phyloP scores from a whole-genome alignment of 1,140 invertebrate species.

The Copidosoma floridanum region DNA sequence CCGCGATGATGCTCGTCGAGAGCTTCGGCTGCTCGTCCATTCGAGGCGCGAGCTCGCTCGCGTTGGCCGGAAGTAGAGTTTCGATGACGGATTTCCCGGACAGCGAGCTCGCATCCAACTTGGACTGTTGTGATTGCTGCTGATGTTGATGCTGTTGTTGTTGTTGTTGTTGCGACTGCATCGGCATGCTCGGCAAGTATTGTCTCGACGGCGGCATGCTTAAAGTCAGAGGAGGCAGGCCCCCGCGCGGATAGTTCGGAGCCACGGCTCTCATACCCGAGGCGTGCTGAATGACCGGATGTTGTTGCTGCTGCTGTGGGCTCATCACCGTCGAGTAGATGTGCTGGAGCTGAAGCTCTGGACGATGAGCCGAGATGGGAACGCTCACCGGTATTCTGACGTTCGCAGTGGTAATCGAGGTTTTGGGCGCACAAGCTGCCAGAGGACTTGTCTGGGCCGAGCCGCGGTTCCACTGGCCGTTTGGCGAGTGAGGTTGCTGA shows the following conservation, averaged over 20 bases:
- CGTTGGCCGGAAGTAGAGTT: slow-evolving; percentile 46
- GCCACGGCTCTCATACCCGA: slow-evolving; percentile 49
- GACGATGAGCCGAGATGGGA: slow-evolving; percentile 42
- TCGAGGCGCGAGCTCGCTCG: slow-evolving; percentile 38
- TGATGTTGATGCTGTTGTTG: slow-evolving; percentile 32
- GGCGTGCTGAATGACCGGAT: slow-evolving; percentile 54
- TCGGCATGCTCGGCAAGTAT: slow-evolving; percentile 48
- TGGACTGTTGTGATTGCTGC: too few species aligned
- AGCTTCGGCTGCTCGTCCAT: slow-evolving; percentile 51
- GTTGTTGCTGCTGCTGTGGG: too few species aligned
- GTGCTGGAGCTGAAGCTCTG: slow-evolving; percentile 41
- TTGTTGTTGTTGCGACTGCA: slow-evolving; percentile 33
- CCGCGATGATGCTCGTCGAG: slow-evolving; percentile 47
- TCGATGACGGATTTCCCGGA: slow-evolving; percentile 49
- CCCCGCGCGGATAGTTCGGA: slow-evolving; percentile 48
- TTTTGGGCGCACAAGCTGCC: slow-evolving; percentile 28
- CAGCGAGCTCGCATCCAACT: slow-evolving; percentile 34
- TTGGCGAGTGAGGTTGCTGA: slow-evolving; percentile 47
- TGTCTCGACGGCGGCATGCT: slow-evolving; percentile 52
- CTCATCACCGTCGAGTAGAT: slow-evolving; percentile 51
- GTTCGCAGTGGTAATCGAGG: slow-evolving; percentile 31
- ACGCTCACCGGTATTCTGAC: slow-evolving; percentile 47
- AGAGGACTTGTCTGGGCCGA: slow-evolving; percentile 31
- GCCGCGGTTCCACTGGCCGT: slow-evolving; percentile 48
- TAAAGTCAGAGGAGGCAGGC: slow-evolving; percentile 48